Evolutionary conservation across 2,113 vertebrate genomes (phyloP), one percentile per base, ranked within the genome.

Genomic region (Spea bombifrons): DNA sequence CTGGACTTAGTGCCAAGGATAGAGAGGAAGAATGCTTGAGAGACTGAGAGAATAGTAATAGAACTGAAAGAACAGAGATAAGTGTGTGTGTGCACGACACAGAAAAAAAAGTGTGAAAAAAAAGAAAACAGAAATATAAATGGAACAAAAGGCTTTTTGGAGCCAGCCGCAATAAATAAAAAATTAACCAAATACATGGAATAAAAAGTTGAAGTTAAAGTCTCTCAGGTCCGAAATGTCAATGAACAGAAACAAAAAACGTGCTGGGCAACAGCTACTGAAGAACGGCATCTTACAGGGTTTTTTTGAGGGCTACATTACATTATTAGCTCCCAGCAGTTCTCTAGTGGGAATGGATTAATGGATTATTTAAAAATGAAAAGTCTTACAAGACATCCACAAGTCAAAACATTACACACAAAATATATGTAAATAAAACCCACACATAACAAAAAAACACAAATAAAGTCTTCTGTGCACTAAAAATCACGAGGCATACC

Each of bases 1-100:
- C n/a, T n/a, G n/a, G n/a, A n/a, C n/a, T n/a, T n/a, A n/a, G n/a
- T n/a, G n/a, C n/a, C n/a, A n/a, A n/a, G n/a, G 71, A 16, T 66
- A 73, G 57, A 57, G 53, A 65, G 61, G 75, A 59, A 75, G 84
- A 83, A 78, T 50, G 81, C 84, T 50, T 85, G 83, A 70, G 75
- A 83, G 83, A 75, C 83, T 83, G 30, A 77, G 67, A n/a, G n/a
- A 77, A 85, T 53, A 67, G 81, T 79, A 79, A 8, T 70, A 70
- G 86, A 85, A 84, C 84, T 89, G 83, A 80, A 80, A 87, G 86
- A 53, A 86, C 83, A 5, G 13, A 64, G 61, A 4, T 16, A 6
- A 30, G 61, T n/a, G n/a, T n/a, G n/a, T n/a, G n/a, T n/a, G n/a
- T n/a, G n/a, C n/a, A n/a, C n/a, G 13, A 30, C 4, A 64, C 15